Base-by-base conservation (phyloP, 2,888 invertebrate species). In the Hirtodrosophila duncani region DNA sequence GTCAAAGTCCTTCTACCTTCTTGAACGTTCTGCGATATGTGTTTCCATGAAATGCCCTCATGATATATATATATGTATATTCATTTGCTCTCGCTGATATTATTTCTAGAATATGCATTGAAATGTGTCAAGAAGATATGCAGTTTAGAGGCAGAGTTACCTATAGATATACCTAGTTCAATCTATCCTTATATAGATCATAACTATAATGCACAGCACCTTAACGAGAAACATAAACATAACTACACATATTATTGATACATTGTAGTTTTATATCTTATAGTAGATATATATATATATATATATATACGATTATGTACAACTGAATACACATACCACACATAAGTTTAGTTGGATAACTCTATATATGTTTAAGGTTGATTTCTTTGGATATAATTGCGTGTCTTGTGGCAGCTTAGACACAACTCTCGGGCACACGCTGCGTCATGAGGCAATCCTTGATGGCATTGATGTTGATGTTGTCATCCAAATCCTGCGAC, bases 391-490 rank as follows among this genome's bases (percentile, higher is more conserved):
- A 33, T 17, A 34, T 16, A 29, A 11, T 18, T n/a, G 17, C 14
- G 26, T 4, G 9, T 9, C 6, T 14, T 6, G 10, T 16, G 3
- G 10, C 4, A 8, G 3, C 16, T 60, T 93, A 95, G 82, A 95
- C 95, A 88, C 94, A 95, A 85, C 94, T 94, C 88, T 95, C 95
- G 30, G 95, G 95, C 84, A 95, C 91, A 84, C 94, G 91, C 85
- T 93, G 93, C 82, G 94, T 93, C 89, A 94, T 93, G 60, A 95
- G 90, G 83, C 94, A 91, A 87, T 94, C 94, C 87, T 94, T 95
- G 87, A 95, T 94, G 82, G 94, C 94, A 86, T 93, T 91, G 46
- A 94, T 94, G 88, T 94, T 94, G 81, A 93, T 91, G 69, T 87
- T 91, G 63, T 87, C 87, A 48, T 86, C 86, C 69, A 86, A 72